Evolutionary conservation across 2,113 vertebrate species (phyloP).

Genomic region (Lamprologus lemairii): DNA sequence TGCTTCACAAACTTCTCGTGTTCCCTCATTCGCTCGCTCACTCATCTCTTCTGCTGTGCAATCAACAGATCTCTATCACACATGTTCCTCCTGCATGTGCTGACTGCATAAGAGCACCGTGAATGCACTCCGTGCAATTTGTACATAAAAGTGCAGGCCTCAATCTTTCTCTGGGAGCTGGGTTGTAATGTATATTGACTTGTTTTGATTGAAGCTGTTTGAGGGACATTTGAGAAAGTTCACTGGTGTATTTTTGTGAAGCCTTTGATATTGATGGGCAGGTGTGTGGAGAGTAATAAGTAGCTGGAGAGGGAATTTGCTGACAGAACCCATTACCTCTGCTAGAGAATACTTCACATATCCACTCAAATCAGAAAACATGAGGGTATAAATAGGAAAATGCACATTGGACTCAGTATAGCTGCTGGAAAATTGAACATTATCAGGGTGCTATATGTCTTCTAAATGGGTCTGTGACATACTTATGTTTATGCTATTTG

Average conservation of each 20-base stretch:
- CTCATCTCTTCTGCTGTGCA: neutral
- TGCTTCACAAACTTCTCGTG: slow-evolving; percentile 3
- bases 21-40: neutral
- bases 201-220: slow-evolving; percentile 39
- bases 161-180: slow-evolving; percentile 1
- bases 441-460: slow-evolving; percentile 30
- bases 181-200: slow-evolving; percentile 34
- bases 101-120: slow-evolving; percentile 4
- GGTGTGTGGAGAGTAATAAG: slow-evolving; percentile 45
- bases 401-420: slow-evolving; percentile 20
- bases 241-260: slow-evolving; percentile 35
- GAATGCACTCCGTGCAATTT: neutral
- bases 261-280: slow-evolving; percentile 38
- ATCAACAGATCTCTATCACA: slow-evolving; percentile 22
- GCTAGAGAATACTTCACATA: slow-evolving; percentile 42
- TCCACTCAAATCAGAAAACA: slow-evolving; percentile 52
- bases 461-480: slow-evolving; percentile 31
- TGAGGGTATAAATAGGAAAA: slow-evolving; percentile 45
- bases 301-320: slow-evolving; percentile 20
- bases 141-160: slow-evolving; percentile 20
- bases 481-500: slow-evolving; percentile 18
- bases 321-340: slow-evolving; percentile 57
- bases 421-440: slow-evolving; percentile 42
- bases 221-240: slow-evolving; percentile 42
- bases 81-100: slow-evolving; percentile 5